Conservation (phyloP, 1,140 invertebrate species). For the Pogonomyrmex barbatus region DNA sequence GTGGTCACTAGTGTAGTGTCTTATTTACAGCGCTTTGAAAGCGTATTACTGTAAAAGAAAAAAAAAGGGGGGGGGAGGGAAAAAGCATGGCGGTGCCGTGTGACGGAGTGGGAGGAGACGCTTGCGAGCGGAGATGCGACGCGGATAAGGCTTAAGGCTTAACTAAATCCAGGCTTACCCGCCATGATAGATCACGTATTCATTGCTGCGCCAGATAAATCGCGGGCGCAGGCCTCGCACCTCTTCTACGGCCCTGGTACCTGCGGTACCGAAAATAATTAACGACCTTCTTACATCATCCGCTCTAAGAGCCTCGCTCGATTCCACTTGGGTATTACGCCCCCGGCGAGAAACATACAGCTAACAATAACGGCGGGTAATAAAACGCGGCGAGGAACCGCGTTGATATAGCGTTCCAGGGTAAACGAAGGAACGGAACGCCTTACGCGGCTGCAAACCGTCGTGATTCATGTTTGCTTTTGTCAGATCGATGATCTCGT, state of each 20-base stretch:
- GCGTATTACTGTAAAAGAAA: not conserved
- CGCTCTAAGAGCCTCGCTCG: conserved; percentile 52
- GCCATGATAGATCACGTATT: conserved; percentile 74
- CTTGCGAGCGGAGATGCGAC: conserved; percentile 1
- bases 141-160: conserved; percentile 68
- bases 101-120: conserved; percentile 19
- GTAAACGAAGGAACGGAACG: conserved; percentile 49
- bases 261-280: conserved; percentile 63
- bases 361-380: conserved; percentile 56
- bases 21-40: conserved; percentile 7
- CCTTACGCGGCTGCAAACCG: conserved; percentile 12
- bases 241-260: conserved; percentile 52
- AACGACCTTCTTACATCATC: conserved; percentile 64
- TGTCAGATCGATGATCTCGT: conserved; percentile 57
- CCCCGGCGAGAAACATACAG: conserved; percentile 57
- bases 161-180: conserved; percentile 70
- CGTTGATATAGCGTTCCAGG: conserved; percentile 34
- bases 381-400: conserved; percentile 61
- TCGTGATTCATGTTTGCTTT: conserved; percentile 53
- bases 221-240: conserved; percentile 39
- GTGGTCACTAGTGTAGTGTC: not conserved
- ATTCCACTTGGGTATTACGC: conserved; percentile 46
- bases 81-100: not conserved
- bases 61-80: too few species aligned
- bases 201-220: conserved; percentile 71